A percentile compares a stretch with the other conserved stretches of the same genome.
Evolutionary conservation across 2,888 invertebrate species (phyloP).

Genomic region (Beris morrisii): DNA sequence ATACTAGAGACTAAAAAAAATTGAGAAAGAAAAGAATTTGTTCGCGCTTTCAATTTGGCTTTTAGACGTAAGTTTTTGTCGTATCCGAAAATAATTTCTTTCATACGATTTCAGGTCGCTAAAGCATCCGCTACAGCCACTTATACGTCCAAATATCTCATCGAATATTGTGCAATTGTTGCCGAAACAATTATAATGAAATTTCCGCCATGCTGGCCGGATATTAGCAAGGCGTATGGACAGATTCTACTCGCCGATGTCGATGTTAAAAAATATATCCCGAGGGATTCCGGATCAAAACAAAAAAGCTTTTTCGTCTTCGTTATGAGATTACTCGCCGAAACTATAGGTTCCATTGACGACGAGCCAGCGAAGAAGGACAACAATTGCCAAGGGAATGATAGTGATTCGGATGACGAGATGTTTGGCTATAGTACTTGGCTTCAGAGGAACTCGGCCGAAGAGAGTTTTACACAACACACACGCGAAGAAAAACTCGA

Average conservation of each 20-base stretch:
- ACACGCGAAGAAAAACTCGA: conserved; percentile 56
- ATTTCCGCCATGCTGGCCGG: conserved; percentile 54
- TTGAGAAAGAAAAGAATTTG: too few species aligned
- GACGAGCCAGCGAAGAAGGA: conserved; percentile 1
- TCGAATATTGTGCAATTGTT: conserved; percentile 45
- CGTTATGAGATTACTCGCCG: neutral
- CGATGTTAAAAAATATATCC: conserved; percentile 40
- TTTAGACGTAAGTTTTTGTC: too few species aligned
- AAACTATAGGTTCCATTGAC: conserved; percentile 41
- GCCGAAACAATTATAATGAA: conserved; percentile 47
- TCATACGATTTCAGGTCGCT: neutral
- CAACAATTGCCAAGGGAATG: neutral
- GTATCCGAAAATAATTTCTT: too few species aligned
- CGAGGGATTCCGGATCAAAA: conserved; percentile 33
- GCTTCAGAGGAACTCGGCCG: conserved; percentile 39
- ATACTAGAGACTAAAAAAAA: too few species aligned
- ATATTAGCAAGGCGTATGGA: conserved; percentile 47
- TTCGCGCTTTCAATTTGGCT: too few species aligned
- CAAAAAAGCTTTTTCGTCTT: neutral
- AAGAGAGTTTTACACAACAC: conserved; percentile 43
- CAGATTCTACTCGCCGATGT: conserved; percentile 44
- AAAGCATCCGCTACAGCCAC: neutral
- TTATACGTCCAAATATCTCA: conserved; percentile 32
- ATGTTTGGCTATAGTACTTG: conserved; percentile 48
- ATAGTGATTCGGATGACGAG: conserved; percentile 34